Base-by-base conservation (phyloP, 1,140 invertebrate species). In the Myzus persicae region DNA sequence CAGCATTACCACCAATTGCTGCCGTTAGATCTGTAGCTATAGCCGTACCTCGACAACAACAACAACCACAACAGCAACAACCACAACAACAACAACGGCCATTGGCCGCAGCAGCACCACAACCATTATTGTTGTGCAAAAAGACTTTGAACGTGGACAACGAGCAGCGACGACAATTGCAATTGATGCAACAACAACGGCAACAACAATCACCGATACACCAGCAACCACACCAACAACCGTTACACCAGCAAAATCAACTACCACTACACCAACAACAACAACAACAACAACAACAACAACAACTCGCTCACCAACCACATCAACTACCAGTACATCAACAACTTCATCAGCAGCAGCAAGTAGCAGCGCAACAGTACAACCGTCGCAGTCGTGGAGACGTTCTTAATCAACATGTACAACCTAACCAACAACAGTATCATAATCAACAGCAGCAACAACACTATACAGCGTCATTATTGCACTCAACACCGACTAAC, bases 81-180 rank as follows among this genome's bases (percentile, higher is more conserved):
- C 44, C 3, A 14, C 85, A 88, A 9, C 36, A 88, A n/a, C 85
- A 87, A 46, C 42, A 26, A 26, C 85, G 26, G 20, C 18, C 44
- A 18, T 14, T 54, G 9, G 26, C 24, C 7, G 89, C 40, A 26
- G 51, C 38, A 24, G 38, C 51, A 0, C 40, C 89, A 6, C 89
- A 59, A 7, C 89, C 89, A 51, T 24, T 90, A 18, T 42, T 90
- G 51, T 67, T 90, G 18, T 90, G 89, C 38, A 90, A 90, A n/a
- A 90, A 90, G 51, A 90, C 89, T 3, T 40, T 90, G 89, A 90
- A 90, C 26, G 89, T 90, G 0, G 89, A 90, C 54, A 90, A 42
- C 38, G 89, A 90, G 6, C 48, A 89, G 20, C 48, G 31, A 2
- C 38, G 42, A 42, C 36, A 40, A 67, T 31, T 22, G 8, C 54